phyloP scores from a whole-genome alignment of 2,797 vertebrate genomes.

The Petrocephalus schoutedeni region DNA sequence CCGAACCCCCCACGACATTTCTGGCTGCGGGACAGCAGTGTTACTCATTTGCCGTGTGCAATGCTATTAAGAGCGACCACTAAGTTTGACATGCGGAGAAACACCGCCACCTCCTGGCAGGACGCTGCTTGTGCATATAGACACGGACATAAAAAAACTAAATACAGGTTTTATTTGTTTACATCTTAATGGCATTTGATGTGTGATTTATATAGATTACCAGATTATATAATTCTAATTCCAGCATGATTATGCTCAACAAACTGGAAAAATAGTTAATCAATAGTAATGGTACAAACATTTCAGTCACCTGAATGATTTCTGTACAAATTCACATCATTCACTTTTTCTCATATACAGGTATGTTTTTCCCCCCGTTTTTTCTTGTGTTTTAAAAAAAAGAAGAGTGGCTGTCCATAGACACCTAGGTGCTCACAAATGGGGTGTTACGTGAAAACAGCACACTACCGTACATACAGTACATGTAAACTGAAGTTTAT shows the following conservation, averaged over 20 bases:
- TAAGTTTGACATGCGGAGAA: not conserved
- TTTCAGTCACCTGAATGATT: not conserved
- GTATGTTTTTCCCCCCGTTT: not conserved
- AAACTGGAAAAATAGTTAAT: conserved; percentile 16
- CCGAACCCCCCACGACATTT: not conserved
- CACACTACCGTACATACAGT: not conserved
- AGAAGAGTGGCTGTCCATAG: not conserved
- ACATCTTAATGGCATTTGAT: conserved; percentile 31
- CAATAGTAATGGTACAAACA: conserved; percentile 3
- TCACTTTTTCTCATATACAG: not conserved
- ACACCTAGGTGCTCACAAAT: conserved; percentile 14
- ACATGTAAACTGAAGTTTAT: conserved; percentile 21
- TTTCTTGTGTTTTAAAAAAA: not conserved
- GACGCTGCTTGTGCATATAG: not conserved
- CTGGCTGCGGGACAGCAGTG: not conserved
- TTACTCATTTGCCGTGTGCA: not conserved
- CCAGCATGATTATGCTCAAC: not conserved
- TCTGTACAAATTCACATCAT: not conserved
- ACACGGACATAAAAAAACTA: conserved; percentile 28
- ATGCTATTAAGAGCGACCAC: not conserved
- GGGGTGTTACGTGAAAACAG: not conserved
- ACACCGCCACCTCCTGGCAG: not conserved
- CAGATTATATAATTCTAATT: conserved; percentile 23
- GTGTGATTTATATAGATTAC: conserved; percentile 19
- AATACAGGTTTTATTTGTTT: conserved; percentile 37